Base-by-base conservation (phyloP, 2,888 invertebrate species). In the Lacanobia oleracea region DNA sequence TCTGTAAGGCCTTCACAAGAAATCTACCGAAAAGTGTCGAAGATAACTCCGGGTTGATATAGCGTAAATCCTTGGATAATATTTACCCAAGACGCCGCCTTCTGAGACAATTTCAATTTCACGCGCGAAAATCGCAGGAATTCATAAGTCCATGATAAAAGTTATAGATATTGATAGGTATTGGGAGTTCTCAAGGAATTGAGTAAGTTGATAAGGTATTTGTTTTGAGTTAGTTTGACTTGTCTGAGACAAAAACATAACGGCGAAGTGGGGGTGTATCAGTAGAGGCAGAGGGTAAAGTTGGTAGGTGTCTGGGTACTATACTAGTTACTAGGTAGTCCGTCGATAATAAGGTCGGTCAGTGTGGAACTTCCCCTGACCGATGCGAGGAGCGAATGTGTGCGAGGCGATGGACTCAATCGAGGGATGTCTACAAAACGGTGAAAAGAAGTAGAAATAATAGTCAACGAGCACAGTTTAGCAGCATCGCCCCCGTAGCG, bases 21-120 rank as follows among this genome's bases (percentile, higher is more conserved):
- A 77, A 77, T 51, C 50, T 51, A 64, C 33, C 53, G 23, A 57
- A 76, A 82, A 56, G 60, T 75, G 37, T 70, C 65, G 21, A 54
- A 68, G 63, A 54, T 59, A 72, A 63, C 48, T 72, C 37, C 40
- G 72, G 65, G 65, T 64, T 77, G 72, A 83, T 77, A 72, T 76
- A 83, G 79, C 72, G 72, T 73, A 86, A 86, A 87, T 87, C 84
- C 83, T 77, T 75, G 45, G 68, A 71, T 75, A 84, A 83, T 84
- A 78, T 78, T 75, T 82, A 64, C 74, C 37, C 48, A 64, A 79
- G 53, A 66, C 54, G 51, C 27, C 77, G 23, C 67, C 68, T 66
- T 76, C 70, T 18, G 78, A 74, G 84, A 75, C 70, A 84, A 84
- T 82, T 88, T 85, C 85, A 88, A 89, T 89, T 88, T 89, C 87